phyloP scores from a whole-genome alignment of 2,888 invertebrate species.

The Labia minor region DNA sequence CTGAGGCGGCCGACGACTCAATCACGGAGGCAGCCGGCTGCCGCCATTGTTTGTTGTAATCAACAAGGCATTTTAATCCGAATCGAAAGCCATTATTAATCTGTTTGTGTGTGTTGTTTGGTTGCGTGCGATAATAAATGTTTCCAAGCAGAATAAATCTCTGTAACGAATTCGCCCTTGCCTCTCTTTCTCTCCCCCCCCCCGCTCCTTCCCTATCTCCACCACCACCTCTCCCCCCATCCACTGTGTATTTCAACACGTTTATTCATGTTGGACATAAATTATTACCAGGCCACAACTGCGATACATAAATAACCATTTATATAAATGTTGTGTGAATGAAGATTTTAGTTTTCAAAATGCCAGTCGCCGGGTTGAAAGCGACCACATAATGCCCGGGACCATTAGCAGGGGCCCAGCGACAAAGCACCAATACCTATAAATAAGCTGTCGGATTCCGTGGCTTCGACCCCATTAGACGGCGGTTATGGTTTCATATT shows the following conservation, averaged over 20 bases:
- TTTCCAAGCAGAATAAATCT: constrained; percentile 13
- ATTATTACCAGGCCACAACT: constrained; percentile 7
- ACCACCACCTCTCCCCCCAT: no score
- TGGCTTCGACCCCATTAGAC: not conserved
- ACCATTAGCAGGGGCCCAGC: constrained; percentile 13
- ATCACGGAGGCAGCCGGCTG: not conserved
- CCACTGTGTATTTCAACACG: not conserved
- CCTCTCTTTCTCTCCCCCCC: no score
- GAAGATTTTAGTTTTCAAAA: not conserved
- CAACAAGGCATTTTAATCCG: constrained; percentile 5
- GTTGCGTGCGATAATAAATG: not conserved
- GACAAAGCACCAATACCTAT: not conserved
- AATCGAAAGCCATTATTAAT: not conserved
- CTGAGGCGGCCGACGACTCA: constrained; percentile 2
- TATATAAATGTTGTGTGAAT: constrained; percentile 7
- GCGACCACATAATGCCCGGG: constrained; percentile 4
- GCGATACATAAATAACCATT: constrained; percentile 13
- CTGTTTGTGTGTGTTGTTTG: not conserved
- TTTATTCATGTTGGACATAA: constrained; percentile 4
- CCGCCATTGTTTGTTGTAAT: not conserved
- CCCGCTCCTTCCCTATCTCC: no score
- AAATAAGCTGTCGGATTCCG: not conserved
- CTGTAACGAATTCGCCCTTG: constrained; percentile 13
- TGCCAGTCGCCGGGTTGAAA: not conserved
- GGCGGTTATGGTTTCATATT: constrained; percentile 13